These are phyloP conservation scores for Triops cancriformis DNA, from an alignment of 1,140 invertebrate species.

Conservation along the genomic window DNA sequence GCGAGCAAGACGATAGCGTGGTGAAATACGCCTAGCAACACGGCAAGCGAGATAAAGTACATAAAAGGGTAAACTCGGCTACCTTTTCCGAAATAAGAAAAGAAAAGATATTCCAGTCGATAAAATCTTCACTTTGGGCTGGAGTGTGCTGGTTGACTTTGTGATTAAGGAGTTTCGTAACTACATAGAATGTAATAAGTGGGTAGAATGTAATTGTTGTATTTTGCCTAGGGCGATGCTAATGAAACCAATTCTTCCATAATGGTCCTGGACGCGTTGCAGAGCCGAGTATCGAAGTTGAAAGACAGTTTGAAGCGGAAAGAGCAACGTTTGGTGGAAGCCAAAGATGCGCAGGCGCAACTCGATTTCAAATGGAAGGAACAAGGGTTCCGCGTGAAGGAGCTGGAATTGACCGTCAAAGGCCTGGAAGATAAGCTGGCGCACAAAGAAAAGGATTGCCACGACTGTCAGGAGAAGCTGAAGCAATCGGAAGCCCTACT, in stretches of 20 bases:
- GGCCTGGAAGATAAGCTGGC: slow-evolving; percentile 11
- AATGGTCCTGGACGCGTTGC: slow-evolving; percentile 23
- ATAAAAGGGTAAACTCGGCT: too few species aligned
- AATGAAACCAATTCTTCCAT: not conserved
- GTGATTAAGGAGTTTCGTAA: too few species aligned
- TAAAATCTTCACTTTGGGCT: too few species aligned
- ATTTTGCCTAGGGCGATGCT: not conserved
- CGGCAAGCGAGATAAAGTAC: too few species aligned
- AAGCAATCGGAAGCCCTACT: not conserved
- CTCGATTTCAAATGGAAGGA: slow-evolving; percentile 27
- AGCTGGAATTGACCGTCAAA: slow-evolving; percentile 17
- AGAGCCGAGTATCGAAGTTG: slow-evolving; percentile 24
- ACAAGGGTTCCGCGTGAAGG: slow-evolving; percentile 20
- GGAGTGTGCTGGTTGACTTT: too few species aligned
- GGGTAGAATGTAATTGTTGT: too few species aligned
- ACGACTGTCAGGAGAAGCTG: not conserved
- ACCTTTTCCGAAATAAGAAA: too few species aligned
- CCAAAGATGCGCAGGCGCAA: slow-evolving; percentile 17
- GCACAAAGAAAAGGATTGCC: not conserved
- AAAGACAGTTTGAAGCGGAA: slow-evolving; percentile 26
- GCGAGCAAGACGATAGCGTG: too few species aligned
- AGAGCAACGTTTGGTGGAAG: slow-evolving; percentile 22
- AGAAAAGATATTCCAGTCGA: too few species aligned
- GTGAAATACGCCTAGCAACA: too few species aligned
- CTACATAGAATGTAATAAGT: too few species aligned